Base-by-base conservation (phyloP, 2,113 vertebrate genomes). In the Terrapene triunguis region DNA sequence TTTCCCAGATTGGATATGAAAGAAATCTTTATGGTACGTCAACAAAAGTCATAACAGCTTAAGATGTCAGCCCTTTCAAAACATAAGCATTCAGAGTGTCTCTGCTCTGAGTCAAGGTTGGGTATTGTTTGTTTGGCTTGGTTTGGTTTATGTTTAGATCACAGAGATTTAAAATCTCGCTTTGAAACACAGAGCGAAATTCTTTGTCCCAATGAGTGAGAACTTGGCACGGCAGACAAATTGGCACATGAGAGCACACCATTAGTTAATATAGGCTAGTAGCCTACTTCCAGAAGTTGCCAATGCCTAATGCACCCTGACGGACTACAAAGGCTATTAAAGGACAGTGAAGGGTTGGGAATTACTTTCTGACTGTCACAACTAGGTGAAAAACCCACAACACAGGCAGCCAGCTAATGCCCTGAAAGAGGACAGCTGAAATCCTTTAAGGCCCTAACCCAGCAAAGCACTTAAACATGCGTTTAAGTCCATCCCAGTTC, bases 311-410 rank as follows among this genome's bases (percentile, higher is more conserved):
- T 85, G 87, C 59, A 74, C 83, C 90, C 84, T 91, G 90, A 95
- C 89, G 96, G 96, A 96, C 95, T 87, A 94, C 89, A 94, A 92
- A 95, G 92, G 93, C 93, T 96, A 95, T 88, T 94, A 95, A 93
- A 95, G 92, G 95, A 96, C 95, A 97, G 74, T 81, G 83, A 80
- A 76, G 82, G 84, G 96, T 88, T 90, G 69, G 81, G 94, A 96
- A 97, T 96, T 95, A 92, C 94, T 97, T 93, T 95, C 69, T 85
- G 93, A 96, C 89, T 97, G 95, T 92, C 83, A 8, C 89, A 90
- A 78, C 87, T 94, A 96, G 92, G 82, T 93, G 84, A 93, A 95
- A 87, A 92, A 95, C 38, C 25, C 13, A 25, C 22, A 42, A 94
- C 82, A 92, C 29, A 0, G 0, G 72, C 10, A 76, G 76, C 74